Percentiles rank a stretch among this genome's conserved stretches.
Evolutionary conservation across 2,797 vertebrate genomes (phyloP).

Genomic region (Threskiornis aethiopicus): DNA sequence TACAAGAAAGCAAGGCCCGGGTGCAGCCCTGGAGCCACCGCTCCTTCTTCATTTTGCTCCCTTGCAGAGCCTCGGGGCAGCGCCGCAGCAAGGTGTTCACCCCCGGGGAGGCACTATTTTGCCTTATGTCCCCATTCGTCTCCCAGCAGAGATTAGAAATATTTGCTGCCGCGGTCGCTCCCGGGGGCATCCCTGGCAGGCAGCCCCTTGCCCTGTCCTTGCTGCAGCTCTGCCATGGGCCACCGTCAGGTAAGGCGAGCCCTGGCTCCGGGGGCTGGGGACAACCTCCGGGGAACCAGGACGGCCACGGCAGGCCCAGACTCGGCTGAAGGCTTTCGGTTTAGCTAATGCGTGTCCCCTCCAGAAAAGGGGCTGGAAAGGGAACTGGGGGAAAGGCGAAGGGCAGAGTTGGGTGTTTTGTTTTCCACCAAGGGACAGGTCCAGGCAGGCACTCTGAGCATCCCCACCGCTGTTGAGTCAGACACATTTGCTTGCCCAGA

Average conservation of each 20-base stretch:
- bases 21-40: not conserved
- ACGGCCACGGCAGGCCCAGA: not conserved
- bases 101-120: not conserved
- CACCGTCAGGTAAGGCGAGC: fast-evolving
- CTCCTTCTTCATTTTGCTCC: not conserved
- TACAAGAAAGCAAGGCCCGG: not conserved
- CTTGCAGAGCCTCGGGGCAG: not conserved
- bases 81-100: not conserved
- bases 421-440: not conserved
- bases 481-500: not conserved
- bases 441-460: not conserved
- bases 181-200: not conserved
- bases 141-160: not conserved
- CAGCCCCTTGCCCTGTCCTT: not conserved
- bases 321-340: not conserved
- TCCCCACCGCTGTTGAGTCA: not conserved
- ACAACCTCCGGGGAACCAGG: not conserved
- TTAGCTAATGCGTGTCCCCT: not conserved
- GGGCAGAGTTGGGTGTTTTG: not conserved
- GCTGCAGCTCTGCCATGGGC: not conserved
- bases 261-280: not conserved
- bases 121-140: fast-evolving
- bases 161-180: fast-evolving
- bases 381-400: not conserved
- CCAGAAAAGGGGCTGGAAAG: not conserved